Evolutionary conservation across 2,888 invertebrate genomes (phyloP).

Genomic region (Subacronicta megacephala): DNA sequence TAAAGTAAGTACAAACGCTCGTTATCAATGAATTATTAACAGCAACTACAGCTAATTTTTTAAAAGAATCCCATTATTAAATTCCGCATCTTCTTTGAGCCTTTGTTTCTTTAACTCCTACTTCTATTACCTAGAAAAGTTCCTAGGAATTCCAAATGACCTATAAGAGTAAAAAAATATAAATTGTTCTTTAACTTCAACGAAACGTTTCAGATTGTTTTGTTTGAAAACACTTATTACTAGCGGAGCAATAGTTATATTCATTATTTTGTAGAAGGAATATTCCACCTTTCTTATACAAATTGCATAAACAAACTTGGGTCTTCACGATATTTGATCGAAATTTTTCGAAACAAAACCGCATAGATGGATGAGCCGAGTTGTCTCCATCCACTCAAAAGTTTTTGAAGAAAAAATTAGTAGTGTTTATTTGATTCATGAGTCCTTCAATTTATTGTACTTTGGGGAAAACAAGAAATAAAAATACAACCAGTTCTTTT

Average conservation of each 20-base stretch:
- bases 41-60: constrained; percentile 24
- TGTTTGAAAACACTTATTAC: too few relatives aligned
- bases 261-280: not conserved
- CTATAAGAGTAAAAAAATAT: not conserved
- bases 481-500: constrained; percentile 8
- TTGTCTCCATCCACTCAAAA: constrained; percentile 17
- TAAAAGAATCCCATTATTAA: constrained; percentile 27
- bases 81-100: constrained; percentile 10
- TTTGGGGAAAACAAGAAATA: constrained; percentile 17
- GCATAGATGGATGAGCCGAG: constrained; percentile 26
- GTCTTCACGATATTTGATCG: constrained; percentile 5
- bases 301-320: constrained; percentile 1
- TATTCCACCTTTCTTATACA: too few relatives aligned
- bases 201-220: too few relatives aligned
- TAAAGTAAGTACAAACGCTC: too few relatives aligned
- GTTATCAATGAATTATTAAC: too few relatives aligned
- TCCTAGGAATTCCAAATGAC: not conserved
- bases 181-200: too few relatives aligned
- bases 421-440: constrained; percentile 27
- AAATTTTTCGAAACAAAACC: constrained; percentile 17
- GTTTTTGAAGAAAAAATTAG: constrained; percentile 33
- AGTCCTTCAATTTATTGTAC: constrained; percentile 4
- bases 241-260: too few relatives aligned
- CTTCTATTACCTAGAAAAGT: not conserved
- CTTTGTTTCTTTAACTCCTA: constrained; percentile 11